Evolutionary conservation across 2,888 invertebrate species (phyloP).

Genomic region (Agapostemon virescens): DNA sequence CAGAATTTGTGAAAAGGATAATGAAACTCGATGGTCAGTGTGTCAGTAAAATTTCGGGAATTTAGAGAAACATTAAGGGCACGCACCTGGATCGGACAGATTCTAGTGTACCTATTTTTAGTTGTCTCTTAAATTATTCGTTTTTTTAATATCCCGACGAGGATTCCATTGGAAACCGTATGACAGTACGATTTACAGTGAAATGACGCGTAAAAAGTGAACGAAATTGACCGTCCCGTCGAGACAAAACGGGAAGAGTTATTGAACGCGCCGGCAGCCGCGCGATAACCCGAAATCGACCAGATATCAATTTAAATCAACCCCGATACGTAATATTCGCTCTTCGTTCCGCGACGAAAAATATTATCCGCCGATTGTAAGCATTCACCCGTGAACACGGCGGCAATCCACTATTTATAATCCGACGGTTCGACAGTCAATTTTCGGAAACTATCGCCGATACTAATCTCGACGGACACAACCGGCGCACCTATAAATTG

Average conservation of each 20-base stretch:
- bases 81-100: background rate
- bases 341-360: background rate
- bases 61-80: background rate
- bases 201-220: conserved; percentile 1
- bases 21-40: background rate
- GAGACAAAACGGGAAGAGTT: conserved; percentile 12
- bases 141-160: background rate
- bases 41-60: background rate
- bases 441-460: background rate
- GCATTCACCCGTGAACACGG: background rate
- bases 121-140: background rate
- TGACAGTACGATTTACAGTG: background rate
- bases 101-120: background rate
- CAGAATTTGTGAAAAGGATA: background rate
- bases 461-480: background rate
- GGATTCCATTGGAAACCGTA: background rate
- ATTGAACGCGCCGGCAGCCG: background rate
- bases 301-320: conserved; percentile 26
- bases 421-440: conserved; percentile 18
- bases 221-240: conserved; percentile 3
- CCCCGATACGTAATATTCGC: conserved; percentile 8
- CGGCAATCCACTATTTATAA: conserved; percentile 6
- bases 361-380: conserved; percentile 2
- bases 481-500: background rate
- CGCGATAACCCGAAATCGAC: conserved; percentile 7